These are phyloP conservation scores for Hybos culiciformis DNA, from an alignment of 2,888 invertebrate genomes.

Conservation along the genomic window DNA sequence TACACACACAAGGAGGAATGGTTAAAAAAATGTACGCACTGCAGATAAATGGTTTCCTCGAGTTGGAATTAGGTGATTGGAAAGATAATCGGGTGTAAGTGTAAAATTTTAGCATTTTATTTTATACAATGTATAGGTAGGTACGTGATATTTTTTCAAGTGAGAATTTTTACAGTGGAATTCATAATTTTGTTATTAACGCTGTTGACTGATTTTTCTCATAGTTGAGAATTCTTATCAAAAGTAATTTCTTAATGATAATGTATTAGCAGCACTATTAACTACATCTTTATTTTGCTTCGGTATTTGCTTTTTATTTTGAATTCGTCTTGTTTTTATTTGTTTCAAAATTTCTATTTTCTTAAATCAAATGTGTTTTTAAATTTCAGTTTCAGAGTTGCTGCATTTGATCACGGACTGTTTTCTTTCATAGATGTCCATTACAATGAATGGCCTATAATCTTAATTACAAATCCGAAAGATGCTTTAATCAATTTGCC, in stretches of 20 bases:
- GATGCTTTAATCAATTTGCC: slow-evolving; percentile 61
- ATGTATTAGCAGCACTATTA: too few relatives aligned
- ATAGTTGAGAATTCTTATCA: too few relatives aligned
- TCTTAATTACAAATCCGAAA: slow-evolving; percentile 84
- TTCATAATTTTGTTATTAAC: too few relatives aligned
- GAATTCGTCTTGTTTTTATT: too few relatives aligned
- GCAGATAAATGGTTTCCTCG: slow-evolving; percentile 68
- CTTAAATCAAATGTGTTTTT: too few relatives aligned
- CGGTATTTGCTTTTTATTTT: too few relatives aligned
- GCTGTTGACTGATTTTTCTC: too few relatives aligned
- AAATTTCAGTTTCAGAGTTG: slow-evolving; percentile 51
- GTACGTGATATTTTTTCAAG: too few relatives aligned
- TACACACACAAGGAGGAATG: slow-evolving; percentile 68
- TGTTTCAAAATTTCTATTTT: too few relatives aligned
- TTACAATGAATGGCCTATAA: slow-evolving; percentile 66
- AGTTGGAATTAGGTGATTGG: slow-evolving; percentile 86
- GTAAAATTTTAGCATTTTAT: slow-evolving; percentile 14
- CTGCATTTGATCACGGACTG: slow-evolving; percentile 78
- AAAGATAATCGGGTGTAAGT: slow-evolving; percentile 70
- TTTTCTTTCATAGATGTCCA: slow-evolving; percentile 71
- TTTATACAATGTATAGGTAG: background rate
- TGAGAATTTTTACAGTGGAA: too few relatives aligned
- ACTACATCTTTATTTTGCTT: too few relatives aligned
- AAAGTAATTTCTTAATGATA: too few relatives aligned
- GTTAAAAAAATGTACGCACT: slow-evolving; percentile 75